Evolutionary conservation across 2,888 invertebrate genomes (phyloP).

Genomic region (Sarcophaga variegata): DNA sequence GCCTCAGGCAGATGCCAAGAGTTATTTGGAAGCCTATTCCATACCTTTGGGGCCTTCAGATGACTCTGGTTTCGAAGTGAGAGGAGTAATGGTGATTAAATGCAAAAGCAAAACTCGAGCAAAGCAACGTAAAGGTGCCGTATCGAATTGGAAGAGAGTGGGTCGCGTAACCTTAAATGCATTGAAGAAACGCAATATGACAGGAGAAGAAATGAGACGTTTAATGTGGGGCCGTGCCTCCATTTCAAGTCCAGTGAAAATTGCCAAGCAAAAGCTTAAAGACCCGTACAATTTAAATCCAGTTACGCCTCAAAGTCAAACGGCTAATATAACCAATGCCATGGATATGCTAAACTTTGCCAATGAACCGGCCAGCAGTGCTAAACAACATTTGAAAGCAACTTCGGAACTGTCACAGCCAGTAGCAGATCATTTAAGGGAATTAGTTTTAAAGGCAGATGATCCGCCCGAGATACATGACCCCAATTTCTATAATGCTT

Average conservation of each 20-base stretch:
- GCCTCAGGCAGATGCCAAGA: conserved; percentile 93
- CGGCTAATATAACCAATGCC: conserved; percentile 85
- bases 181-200: conserved; percentile 90
- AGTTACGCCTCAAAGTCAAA: conserved; percentile 60
- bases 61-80: conserved; percentile 91
- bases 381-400: conserved; percentile 69
- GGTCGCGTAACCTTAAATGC: conserved; percentile 94
- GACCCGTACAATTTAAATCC: conserved; percentile 80
- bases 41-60: conserved; percentile 94
- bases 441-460: conserved; percentile 85
- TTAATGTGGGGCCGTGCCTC: conserved; percentile 96
- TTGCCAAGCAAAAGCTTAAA: conserved; percentile 83
- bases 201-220: conserved; percentile 92
- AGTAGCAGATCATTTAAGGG: conserved; percentile 85
- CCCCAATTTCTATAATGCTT: conserved; percentile 80
- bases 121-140: conserved; percentile 96
- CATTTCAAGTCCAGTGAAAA: conserved; percentile 92
- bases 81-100: conserved; percentile 99
- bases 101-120: conserved; percentile 97
- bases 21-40: conserved; percentile 96
- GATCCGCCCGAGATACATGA: conserved; percentile 76
- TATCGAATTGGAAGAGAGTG: conserved; percentile 98
- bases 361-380: conserved; percentile 83
- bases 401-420: conserved; percentile 43
- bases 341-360: conserved; percentile 93